These are phyloP conservation scores for Hydrolagus colliei DNA, from an alignment of 2,797 vertebrate species.

Conservation along the genomic window DNA sequence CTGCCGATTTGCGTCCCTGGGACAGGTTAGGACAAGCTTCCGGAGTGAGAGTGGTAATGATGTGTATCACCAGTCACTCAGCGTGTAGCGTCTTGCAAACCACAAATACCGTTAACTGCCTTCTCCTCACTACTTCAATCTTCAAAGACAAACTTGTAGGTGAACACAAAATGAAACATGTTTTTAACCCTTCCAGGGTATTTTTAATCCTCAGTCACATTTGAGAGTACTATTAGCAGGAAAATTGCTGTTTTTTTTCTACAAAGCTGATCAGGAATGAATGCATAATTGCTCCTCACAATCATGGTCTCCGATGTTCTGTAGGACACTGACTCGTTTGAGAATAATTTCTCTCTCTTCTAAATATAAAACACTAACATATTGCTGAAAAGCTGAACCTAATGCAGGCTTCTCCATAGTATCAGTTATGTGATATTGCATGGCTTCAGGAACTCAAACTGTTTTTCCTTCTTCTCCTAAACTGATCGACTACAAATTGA, in stretches of 20 bases:
- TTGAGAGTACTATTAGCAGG: too few relatives aligned
- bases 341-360: not conserved
- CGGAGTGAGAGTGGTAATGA: constrained; percentile 84
- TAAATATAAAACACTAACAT: not conserved
- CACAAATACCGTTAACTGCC: constrained; percentile 82
- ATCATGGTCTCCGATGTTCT: too few relatives aligned
- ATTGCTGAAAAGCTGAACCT: not conserved
- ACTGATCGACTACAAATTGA: too few relatives aligned
- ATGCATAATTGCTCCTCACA: too few relatives aligned
- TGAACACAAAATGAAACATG: not conserved
- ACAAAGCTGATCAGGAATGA: not conserved
- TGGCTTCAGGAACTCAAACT: not conserved
- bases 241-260: not conserved
- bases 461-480: too few relatives aligned
- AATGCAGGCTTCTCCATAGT: not conserved
- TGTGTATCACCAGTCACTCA: constrained; percentile 75
- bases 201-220: not conserved
- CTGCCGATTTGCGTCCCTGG: constrained; percentile 56
- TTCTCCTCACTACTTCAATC: constrained; percentile 40
- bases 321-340: too few relatives aligned
- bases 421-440: not conserved
- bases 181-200: constrained; percentile 18
- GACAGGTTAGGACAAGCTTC: constrained; percentile 80
- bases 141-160: constrained; percentile 17
- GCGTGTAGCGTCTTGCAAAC: constrained; percentile 77